A percentile compares a stretch with the other conserved stretches of the same genome.
Conservation (phyloP, 2,113 vertebrate species). For the Rallus limicola region DNA sequence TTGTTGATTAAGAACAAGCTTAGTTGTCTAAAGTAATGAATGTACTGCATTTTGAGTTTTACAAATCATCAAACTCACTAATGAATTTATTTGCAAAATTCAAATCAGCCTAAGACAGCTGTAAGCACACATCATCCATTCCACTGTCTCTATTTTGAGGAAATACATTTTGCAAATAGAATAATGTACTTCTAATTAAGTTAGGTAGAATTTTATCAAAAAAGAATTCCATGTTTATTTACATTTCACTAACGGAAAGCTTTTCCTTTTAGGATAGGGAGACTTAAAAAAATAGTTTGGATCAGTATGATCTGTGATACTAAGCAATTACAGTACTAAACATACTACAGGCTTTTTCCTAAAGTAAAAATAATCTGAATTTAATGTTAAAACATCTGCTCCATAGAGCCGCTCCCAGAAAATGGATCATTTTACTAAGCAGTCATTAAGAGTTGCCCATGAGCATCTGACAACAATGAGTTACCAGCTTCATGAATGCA, state of each 20-base stretch:
- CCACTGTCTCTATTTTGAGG: not conserved
- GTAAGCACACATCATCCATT: not conserved
- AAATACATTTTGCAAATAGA: not conserved
- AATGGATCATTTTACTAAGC: slow-evolving; percentile 84
- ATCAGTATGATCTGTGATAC: not conserved
- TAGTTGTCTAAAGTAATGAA: not conserved
- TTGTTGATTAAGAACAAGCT: not conserved
- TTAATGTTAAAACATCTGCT: not conserved
- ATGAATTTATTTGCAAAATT: not conserved
- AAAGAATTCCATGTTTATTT: not conserved
- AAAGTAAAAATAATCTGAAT: not conserved
- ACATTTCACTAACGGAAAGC: not conserved
- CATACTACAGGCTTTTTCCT: not conserved
- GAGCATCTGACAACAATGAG: slow-evolving; percentile 81
- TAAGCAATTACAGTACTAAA: not conserved
- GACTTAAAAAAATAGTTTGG: not conserved
- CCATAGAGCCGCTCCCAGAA: slow-evolving; percentile 72
- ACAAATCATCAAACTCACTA: not conserved
- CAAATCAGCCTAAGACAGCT: not conserved
- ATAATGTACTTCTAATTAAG: not conserved
- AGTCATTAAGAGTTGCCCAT: slow-evolving; percentile 79
- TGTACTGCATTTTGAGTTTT: not conserved
- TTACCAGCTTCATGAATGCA: slow-evolving; percentile 78
- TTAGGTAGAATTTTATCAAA: not conserved
- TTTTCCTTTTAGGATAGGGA: not conserved